These are phyloP conservation scores for Progne subis DNA, from an alignment of 2,113 vertebrate genomes.

Conservation along the genomic window DNA sequence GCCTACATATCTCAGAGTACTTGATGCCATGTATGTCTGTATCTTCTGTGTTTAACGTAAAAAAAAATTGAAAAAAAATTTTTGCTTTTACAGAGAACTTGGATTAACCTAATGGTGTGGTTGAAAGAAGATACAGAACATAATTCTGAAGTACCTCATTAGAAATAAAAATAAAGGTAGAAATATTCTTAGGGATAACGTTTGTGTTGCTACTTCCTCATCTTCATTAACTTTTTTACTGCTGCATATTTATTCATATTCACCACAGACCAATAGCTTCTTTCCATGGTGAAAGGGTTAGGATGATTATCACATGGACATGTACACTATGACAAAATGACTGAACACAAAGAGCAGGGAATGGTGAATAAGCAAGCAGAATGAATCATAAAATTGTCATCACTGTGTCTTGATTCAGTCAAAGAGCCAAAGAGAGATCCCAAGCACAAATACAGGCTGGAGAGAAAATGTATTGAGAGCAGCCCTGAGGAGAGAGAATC, in stretches of 20 bases:
- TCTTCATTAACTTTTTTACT: background rate
- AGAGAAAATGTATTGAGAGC: background rate
- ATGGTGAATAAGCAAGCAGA: background rate
- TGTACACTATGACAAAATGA: background rate
- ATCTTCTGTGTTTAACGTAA: background rate
- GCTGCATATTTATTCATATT: background rate
- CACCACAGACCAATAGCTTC: background rate
- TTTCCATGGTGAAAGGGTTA: background rate
- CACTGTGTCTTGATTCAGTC: background rate
- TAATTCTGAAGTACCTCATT: background rate
- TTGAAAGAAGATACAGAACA: background rate
- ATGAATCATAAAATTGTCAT: background rate
- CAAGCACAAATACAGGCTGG: background rate
- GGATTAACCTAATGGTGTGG: accelerated
- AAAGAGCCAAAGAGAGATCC: background rate
- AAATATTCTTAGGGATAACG: background rate
- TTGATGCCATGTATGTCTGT: background rate
- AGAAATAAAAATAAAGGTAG: background rate
- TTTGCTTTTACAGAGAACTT: background rate
- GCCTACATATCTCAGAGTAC: background rate
- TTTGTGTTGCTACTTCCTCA: background rate
- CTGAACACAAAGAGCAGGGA: background rate
- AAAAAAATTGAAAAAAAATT: background rate
- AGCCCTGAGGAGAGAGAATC: background rate
- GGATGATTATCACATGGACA: background rate